Evolutionary conservation across 2,797 vertebrate genomes (phyloP).

Genomic region (Chromobotia macracanthus): DNA sequence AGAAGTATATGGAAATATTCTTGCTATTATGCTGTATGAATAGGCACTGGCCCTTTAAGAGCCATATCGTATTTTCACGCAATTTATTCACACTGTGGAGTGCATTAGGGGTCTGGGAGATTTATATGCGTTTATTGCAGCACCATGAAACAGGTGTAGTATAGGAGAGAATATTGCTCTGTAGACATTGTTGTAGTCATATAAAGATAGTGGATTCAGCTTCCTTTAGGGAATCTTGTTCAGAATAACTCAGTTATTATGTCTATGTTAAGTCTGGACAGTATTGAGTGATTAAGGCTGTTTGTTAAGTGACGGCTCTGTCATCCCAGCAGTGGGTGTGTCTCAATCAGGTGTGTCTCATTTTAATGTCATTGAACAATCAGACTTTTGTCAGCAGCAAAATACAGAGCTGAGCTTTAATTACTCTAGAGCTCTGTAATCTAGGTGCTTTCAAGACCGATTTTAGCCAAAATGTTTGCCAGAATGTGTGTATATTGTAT

Average conservation of each 20-base stretch:
- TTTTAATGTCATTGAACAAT: conserved; percentile 35
- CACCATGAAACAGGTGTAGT: neutral
- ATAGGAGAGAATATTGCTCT: neutral
- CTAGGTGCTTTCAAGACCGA: neutral
- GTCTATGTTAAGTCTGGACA: conserved; percentile 24
- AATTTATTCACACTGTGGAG: conserved; percentile 26
- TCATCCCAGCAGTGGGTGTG: conserved; percentile 23
- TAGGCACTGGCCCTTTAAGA: conserved; percentile 36
- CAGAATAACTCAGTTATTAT: conserved; percentile 23
- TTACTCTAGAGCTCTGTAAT: neutral
- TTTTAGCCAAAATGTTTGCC: neutral
- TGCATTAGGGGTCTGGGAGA: conserved; percentile 21
- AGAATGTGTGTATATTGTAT: neutral
- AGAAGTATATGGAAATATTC: conserved; percentile 46
- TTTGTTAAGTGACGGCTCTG: conserved; percentile 13
- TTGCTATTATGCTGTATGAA: conserved; percentile 42
- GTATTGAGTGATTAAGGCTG: conserved; percentile 18
- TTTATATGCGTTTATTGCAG: conserved; percentile 6
- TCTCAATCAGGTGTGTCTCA: conserved; percentile 36
- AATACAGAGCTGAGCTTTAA: neutral
- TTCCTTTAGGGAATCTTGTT: conserved; percentile 27
- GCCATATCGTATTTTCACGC: conserved; percentile 41
- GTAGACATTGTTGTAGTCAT: neutral
- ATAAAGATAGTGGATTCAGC: conserved; percentile 16
- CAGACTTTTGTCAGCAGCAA: conserved; percentile 12